Evolutionary conservation across 2,113 vertebrate species (phyloP), one percentile per base, ranked within the genome.

Genomic region (Trichomycterus rosablanca): DNA sequence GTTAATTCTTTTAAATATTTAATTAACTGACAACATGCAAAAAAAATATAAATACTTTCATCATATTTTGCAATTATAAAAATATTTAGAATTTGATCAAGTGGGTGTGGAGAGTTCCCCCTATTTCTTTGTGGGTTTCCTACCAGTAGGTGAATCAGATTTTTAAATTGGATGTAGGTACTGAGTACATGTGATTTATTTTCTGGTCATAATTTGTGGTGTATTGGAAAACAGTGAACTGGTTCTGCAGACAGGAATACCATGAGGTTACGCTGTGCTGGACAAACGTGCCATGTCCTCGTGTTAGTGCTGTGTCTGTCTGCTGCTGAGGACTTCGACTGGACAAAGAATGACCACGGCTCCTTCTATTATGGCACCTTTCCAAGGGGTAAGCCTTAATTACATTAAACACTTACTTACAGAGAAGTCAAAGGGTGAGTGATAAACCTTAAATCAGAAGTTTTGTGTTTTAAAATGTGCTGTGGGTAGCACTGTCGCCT

Each of bases 341-440:
- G 87, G 84, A 89, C 90, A 84, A 90, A 91, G 83, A 90, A 88
- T 74, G 74, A 91, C 3, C 83, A 85, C 2, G 72, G 86, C 74
- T 89, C 93, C 82, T 98, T 97, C 92, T 91, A 91, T 87, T 95
- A 95, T 10, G 91, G 92, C 85, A 89, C 80, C 69, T 97, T 98
- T 74, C 94, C 95, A 72, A 73, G 79, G 66, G 92, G 95, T 97
- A 88, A 12, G 69, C 69, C 28, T n/a, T 42, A 2, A n/a, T n/a
- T n/a, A n/a, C n/a, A n/a, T n/a, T 11, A 10, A 67, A 55, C 3
- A 24, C 30, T 28, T 11, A 11, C 11, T 44, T 1, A 1, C 16
- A 52, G 15, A 43, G 20, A 8, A 40, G 20, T n/a, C n/a, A n/a
- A n/a, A n/a, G n/a, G n/a, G n/a, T n/a, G n/a, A n/a, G n/a, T n/a